Evolutionary conservation across 2,113 vertebrate genomes (phyloP), one percentile per base, ranked within the genome.

Genomic region (Tragulus kanchil): DNA sequence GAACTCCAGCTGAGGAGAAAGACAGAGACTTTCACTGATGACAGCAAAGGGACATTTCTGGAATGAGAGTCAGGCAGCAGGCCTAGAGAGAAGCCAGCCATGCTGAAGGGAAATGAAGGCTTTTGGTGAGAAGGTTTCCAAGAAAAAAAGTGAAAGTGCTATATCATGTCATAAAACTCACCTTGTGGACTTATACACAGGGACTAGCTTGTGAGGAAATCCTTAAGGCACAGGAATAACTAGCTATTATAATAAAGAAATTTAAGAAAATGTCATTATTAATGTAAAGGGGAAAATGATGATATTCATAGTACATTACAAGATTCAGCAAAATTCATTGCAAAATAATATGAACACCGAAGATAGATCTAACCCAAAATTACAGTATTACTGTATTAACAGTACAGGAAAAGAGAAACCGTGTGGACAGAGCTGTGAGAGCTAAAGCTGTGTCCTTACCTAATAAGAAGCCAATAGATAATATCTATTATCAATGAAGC

Each of bases 1-100:
- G 42, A 52, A 96, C 65, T 86, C 28, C 31, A 86, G 65, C 25
- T 15, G 59, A 83, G 87, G 6, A 95, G n/a, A 93, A 87, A 86
- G 59, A 45, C 54, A 71, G 64, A 77, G 42, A 26, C 10, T 81
- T 86, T 95, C 50, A 85, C 42, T 26, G 31, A 81, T n/a, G 67
- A 56, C 8, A 65, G 89, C 31, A 91, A 73, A 64, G 50, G 21
- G 14, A 89, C 23, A 28, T 26, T 31, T 36, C 3, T 8, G 42
- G 31, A 58, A 25, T 21, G 11, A 77, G 3, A n/a, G 7, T 16
- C 25, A 10, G 10, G 23, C 56, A 52, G 59, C 52, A 84, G 48
- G 12, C 56, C 82, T 64, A 5, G n/a, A 56, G 14, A 90, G 48
- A 85, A 85, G 62, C 28, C 25, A 90, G 45, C 36, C 58, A 82